phyloP scores from a whole-genome alignment of 2,888 invertebrate species.

The Coenonympha glycerion region DNA sequence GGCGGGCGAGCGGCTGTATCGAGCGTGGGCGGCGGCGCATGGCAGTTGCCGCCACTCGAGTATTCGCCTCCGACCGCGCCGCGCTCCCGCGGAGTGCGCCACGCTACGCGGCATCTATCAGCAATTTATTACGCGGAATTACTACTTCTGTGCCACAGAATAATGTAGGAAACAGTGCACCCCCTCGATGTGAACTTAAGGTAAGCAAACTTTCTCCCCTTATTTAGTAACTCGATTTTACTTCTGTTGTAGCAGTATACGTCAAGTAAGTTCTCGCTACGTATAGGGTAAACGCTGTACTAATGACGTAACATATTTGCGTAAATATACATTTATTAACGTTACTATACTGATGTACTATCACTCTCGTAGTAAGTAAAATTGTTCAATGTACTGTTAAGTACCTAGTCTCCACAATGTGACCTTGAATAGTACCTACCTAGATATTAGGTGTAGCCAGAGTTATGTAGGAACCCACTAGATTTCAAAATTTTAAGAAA shows the following conservation, averaged over 20 bases:
- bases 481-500: too few species aligned
- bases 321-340: too few species aligned
- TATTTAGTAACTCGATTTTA: slow-evolving; percentile 12
- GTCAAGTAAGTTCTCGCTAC: too few species aligned
- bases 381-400: too few species aligned
- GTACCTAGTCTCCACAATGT: not conserved
- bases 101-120: slow-evolving; percentile 41
- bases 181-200: slow-evolving; percentile 41
- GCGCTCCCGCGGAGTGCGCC: slow-evolving; percentile 47
- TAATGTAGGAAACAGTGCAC: slow-evolving; percentile 43
- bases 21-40: slow-evolving; percentile 68
- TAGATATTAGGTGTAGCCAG: too few species aligned
- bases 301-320: too few species aligned
- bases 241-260: too few species aligned
- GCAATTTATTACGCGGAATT: slow-evolving; percentile 37
- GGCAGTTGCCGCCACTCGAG: slow-evolving; percentile 31
- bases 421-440: slow-evolving; percentile 3
- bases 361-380: too few species aligned
- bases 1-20: slow-evolving; percentile 43
- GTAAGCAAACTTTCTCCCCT: too few species aligned
- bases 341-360: too few species aligned
- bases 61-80: slow-evolving; percentile 28
- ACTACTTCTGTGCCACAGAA: slow-evolving; percentile 39
- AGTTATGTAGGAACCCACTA: too few species aligned
- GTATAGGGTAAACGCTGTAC: too few species aligned